Base-by-base conservation (phyloP, 64 coral and sea anemone genomes). In the Platygyra sinensis region DNA sequence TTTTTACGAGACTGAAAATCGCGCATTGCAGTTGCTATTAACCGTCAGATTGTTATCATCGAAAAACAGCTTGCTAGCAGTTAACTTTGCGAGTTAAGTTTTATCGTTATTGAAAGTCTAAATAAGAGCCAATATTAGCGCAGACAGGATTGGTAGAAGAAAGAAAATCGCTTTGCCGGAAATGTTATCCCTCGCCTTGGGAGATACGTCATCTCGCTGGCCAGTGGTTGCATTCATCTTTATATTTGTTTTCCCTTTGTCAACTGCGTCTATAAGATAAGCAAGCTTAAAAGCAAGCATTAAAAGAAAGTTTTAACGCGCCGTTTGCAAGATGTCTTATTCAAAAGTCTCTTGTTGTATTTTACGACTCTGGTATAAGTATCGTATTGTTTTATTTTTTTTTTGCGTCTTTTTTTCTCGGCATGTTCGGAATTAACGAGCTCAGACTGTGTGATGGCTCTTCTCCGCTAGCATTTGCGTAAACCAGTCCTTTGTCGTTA, bases 381-480 rank as follows among this genome's bases (percentile, higher is more conserved):
- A 51, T 79, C 30, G 33, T 79, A 55, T 79, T 79, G 76, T 54
- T n/a, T n/a, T n/a, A n/a, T n/a, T n/a, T n/a, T n/a, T n/a, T n/a
- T n/a, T n/a, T n/a, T n/a, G n/a, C n/a, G n/a, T n/a, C n/a, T n/a
- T n/a, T n/a, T n/a, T n/a, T n/a, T n/a, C n/a, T n/a, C n/a, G 0
- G 22, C 38, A 79, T 57, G 76, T 79, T 79, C 12, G 16, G n/a
- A 1, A 17, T 75, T 46, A 46, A 52, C n/a, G 20, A 16, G 13
- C n/a, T 76, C 2, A 57, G 54, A 76, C 38, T 76, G 5, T 76
- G n/a, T n/a, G n/a, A n/a, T n/a, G n/a, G n/a, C 30, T 38, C 27
- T 69, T n/a, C 65, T 27, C 22, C n/a, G 24, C 65, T 69, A 69
- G 2, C 65, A 69, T 69, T 69, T 69, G 65, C 65, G 65, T 25